Base-by-base conservation (phyloP, 1,140 invertebrate genomes). In the Leptonema lineaticorne region DNA sequence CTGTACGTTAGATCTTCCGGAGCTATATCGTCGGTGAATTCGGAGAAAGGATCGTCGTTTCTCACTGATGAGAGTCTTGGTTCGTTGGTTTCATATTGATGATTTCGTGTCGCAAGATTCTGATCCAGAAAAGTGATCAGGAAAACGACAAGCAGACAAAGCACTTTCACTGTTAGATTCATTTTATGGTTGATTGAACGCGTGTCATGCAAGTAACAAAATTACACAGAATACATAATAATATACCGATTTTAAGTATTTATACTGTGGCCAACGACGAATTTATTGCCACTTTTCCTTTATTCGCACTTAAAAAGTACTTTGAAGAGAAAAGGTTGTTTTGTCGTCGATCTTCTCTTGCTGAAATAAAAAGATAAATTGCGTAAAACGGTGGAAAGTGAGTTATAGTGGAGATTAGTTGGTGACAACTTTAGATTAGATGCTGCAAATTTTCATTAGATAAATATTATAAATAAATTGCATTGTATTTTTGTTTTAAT, bases 211-310 rank as follows among this genome's bases (percentile, higher is more conserved):
- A 68, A 71, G 57, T 68, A 48, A 48, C 65, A 72, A 68, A 65
- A 41, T 69, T 65, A 69, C 65, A 72, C 70, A 67, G 67, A 72
- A 72, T 72, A 67, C 65, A 69, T 72, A 69, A n/a, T n/a, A n/a
- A 72, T 72, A 69, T 48, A 41, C 67, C 63, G 63, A n/a, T n/a
- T 69, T 63, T 72, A 63, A 72, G 70, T 69, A 67, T 69, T 72
- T 72, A 72, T 72, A 72, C 48, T 67, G 33, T 46, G 60, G 67
- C 20, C 22, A 67, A 68, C 66, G 56, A 24, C 48, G 64, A 66
- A 63, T n/a, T n/a, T n/a, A n/a, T 59, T 71, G 46, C 70, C 66
- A 71, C 70, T 71, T 68, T 60, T 60, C 66, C 66, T 66, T 57
- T 58, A 26, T 60, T 65, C 27, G 63, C 37, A 65, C 60, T 65